phyloP scores from a whole-genome alignment of 2,797 vertebrate species.

The Paguma larvata region DNA sequence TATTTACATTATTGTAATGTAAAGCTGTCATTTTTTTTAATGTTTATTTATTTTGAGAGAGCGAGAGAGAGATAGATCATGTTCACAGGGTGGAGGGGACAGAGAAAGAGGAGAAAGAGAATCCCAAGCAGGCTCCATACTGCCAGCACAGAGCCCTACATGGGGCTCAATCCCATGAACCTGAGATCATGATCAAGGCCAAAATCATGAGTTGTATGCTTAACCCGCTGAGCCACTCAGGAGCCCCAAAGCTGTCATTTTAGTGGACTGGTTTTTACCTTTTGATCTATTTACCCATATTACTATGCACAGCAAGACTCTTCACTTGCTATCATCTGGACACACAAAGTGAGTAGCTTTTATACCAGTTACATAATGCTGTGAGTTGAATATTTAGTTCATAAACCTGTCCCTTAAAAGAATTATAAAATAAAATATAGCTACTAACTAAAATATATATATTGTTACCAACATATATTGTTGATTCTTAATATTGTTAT shows the following conservation, averaged over 20 bases:
- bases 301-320: background rate
- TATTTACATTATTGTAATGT: background rate
- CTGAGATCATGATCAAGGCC: too few species aligned
- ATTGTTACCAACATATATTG: background rate
- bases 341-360: background rate
- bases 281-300: constrained; percentile 27
- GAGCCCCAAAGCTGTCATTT: background rate
- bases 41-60: too few species aligned
- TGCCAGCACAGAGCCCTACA: too few species aligned
- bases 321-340: background rate
- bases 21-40: background rate
- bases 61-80: too few species aligned
- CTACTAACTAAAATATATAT: background rate
- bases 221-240: too few species aligned
- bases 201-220: too few species aligned
- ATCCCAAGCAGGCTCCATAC: too few species aligned
- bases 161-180: too few species aligned
- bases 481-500: too few species aligned
- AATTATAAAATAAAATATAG: background rate
- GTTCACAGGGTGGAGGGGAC: too few species aligned
- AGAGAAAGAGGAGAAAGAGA: too few species aligned
- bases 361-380: background rate
- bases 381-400: background rate
- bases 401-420: constrained; percentile 14
- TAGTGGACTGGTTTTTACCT: constrained; percentile 34